Percentiles rank a stretch among this genome's conserved stretches.
Evolutionary conservation across 2,888 invertebrate species (phyloP).

Genomic region (Lasioglossum calceatum): DNA sequence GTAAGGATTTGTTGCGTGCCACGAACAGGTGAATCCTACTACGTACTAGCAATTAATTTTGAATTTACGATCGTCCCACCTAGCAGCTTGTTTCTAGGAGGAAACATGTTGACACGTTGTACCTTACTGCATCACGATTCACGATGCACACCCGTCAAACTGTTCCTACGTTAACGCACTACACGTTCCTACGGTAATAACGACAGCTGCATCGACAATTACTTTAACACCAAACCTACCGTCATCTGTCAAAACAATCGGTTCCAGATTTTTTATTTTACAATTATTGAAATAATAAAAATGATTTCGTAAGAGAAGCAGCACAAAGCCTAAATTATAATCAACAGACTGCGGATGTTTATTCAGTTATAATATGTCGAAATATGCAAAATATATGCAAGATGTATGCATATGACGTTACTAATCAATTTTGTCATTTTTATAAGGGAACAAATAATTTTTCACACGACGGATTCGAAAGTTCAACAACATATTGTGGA

Average conservation of each 20-base stretch:
- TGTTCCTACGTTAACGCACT: conserved; percentile 29
- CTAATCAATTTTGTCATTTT: too few species aligned
- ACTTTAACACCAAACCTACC: too few species aligned
- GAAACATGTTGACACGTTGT: conserved; percentile 31
- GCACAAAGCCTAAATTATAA: too few species aligned
- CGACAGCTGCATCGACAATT: conserved; percentile 9
- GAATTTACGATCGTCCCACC: conserved; percentile 46
- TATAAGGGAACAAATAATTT: too few species aligned
- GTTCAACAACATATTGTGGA: background rate
- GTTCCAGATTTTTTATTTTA: too few species aligned
- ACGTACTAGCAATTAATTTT: conserved; percentile 28
- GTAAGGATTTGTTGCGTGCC: background rate
- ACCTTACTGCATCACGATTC: conserved; percentile 34
- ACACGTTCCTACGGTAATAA: background rate
- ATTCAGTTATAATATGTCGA: too few species aligned
- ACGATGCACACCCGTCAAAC: conserved; percentile 32
- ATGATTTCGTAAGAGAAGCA: too few species aligned
- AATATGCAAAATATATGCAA: too few species aligned
- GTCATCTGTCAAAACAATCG: too few species aligned
- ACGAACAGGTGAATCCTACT: background rate
- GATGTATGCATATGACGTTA: too few species aligned
- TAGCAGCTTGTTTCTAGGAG: conserved; percentile 29
- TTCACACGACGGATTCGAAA: background rate
- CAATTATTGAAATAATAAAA: too few species aligned
- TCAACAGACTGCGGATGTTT: too few species aligned